Base-by-base conservation (phyloP, 2,888 invertebrate genomes). In the Nematopogon swammerdamellus region DNA sequence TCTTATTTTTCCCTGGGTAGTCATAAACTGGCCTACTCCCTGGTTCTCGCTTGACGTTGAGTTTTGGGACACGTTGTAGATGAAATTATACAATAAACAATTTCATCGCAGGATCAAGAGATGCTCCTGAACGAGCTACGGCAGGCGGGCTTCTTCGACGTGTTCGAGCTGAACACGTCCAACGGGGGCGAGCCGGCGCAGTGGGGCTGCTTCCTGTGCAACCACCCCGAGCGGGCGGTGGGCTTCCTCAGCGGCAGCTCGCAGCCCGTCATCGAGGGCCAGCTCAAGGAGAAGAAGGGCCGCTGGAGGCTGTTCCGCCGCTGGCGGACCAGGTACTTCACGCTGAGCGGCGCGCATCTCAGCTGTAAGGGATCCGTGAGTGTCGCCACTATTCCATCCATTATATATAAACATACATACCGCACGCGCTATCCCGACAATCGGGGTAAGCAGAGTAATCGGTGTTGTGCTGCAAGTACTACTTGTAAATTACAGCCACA, bases 131-230 rank as follows among this genome's bases (percentile, higher is more conserved):
- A 89, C 67, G 96, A 97, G 75, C 75, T 97, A 46, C 84, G 94
- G 17, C 86, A 89, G 58, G 87, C 89, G 3, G 90, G 95, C 1
- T 95, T 93, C 75, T 92, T 95, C 72, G 96, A 97, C 72, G 93
- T 95, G 47, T 96, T 97, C 72, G 93, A 94, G 71, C 86, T 92
- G 60, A 84, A 82, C 49, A 77, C 82, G 49, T 69, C 75, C 46
- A 85, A 71, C 54, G 65, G 72, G 55, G 71, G 80, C 62, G 63
- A 77, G 64, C 75, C 53, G 69, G 61, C 60, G 49, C 43, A 18
- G 47, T 97, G 96, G 97, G 92, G 92, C 49, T 97, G 97, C 70
- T 95, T 95, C 71, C 82, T 95, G 55, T 97, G 96, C 72, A 91
- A 91, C 62, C 93, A 95, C 72, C 95, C 96, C 0, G 95, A 95